Conservation (phyloP, 2,888 invertebrate species). For the Lasioglossum vierecki region DNA sequence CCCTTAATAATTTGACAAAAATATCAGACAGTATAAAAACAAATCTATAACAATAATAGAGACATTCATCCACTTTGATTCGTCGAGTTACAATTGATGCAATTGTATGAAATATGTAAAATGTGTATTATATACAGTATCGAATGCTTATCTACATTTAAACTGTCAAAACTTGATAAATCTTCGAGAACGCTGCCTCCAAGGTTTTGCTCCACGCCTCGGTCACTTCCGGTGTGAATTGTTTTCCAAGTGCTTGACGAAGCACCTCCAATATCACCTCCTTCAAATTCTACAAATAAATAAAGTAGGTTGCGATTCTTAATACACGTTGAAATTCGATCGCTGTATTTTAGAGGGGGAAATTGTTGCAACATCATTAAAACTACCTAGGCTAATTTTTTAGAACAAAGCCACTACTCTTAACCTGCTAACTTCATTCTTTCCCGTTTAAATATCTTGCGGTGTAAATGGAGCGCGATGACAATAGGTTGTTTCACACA, state of each 20-base stretch:
- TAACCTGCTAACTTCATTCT: no score
- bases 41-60: not conserved
- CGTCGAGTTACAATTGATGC: not conserved
- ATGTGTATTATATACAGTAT: not conserved
- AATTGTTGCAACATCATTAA: not conserved
- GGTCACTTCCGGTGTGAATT: constrained; percentile 81
- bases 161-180: constrained; percentile 70
- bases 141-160: constrained; percentile 4
- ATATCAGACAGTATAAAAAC: not conserved
- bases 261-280: constrained; percentile 82
- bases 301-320: not conserved
- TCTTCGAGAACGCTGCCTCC: constrained; percentile 75
- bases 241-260: constrained; percentile 81
- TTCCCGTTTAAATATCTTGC: no score
- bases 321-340: not conserved
- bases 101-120: not conserved
- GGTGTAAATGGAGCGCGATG: no score
- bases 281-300: constrained; percentile 82
- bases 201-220: constrained; percentile 84
- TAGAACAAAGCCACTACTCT: not conserved
- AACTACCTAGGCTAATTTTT: not conserved
- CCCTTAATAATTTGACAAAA: not conserved
- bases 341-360: not conserved
- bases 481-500: no score
- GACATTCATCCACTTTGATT: not conserved